Evolutionary conservation across 2,113 vertebrate species (phyloP), one percentile per base, ranked within the genome.

Genomic region (Pterophyllum scalare): DNA sequence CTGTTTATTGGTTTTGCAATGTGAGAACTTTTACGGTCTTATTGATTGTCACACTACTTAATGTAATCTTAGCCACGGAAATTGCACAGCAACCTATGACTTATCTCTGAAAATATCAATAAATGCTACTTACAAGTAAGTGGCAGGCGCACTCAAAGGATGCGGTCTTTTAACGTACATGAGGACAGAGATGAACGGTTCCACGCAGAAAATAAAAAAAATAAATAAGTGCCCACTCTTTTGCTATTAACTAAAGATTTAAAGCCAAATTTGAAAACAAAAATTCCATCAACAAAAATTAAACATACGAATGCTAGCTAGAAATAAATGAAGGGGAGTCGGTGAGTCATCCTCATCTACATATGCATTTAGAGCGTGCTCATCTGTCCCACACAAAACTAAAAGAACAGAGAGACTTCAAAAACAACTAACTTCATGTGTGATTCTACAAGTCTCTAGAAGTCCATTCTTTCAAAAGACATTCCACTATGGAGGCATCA

Each of bases 1-100:
- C 10, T 33, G 57, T 57, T 79, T 77, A 87, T 54, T 87, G 62
- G 11, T 67, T 57, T 60, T 1, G 4, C 77, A 82, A 88, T 65
- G 11, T 59, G 49, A 81, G 52, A 88, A 79, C 26, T 46, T 78
- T 57, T 72, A 77, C 14, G 59, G 11, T 56, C 12, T 60, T 76
- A 90, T 83, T 88, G 85, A 90, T 65, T 87, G 49, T 84, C 26
- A 80, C 72, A 81, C 35, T 26, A 57, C 82, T 90, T 81, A 87
- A 79, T 75, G 77, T 60, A 60, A 31, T 77, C 54, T 83, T 75
- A 76, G 77, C 35, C 58, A 77, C 1, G 6, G 33, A 83, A 79
- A 83, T 28, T 84, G 72, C 35, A 31, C 59, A 67, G 62, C 62
- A 79, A 59, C n/a, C 24, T 58, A n/a, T 15, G 31, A 59, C 12